A percentile compares a stretch with the other conserved stretches of the same genome.
Conservation (phyloP, 2,797 vertebrate species). For the Myoxocephalus aenaeus region DNA sequence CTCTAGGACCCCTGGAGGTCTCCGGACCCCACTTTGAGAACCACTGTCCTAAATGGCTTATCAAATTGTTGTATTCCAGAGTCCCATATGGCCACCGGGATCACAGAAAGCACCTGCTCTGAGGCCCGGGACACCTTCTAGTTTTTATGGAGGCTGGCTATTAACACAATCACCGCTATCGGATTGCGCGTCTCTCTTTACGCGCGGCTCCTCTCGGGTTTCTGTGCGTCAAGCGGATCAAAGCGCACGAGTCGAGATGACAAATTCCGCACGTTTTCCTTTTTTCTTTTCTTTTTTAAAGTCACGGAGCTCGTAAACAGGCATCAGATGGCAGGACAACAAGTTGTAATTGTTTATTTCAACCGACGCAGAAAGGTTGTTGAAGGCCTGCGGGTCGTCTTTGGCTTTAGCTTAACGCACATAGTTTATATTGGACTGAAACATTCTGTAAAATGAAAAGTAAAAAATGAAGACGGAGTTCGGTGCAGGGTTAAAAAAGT, state of each 20-base stretch:
- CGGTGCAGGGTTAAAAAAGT: background rate
- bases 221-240: constrained; percentile 77
- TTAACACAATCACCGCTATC: constrained; percentile 82
- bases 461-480: background rate
- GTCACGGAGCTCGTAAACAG: constrained; percentile 56
- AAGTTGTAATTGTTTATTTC: constrained; percentile 43
- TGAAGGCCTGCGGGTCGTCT: background rate
- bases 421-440: background rate
- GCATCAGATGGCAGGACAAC: constrained; percentile 45
- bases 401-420: background rate
- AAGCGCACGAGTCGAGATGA: constrained; percentile 73
- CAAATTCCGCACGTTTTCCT: constrained; percentile 72
- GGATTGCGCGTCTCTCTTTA: constrained; percentile 78
- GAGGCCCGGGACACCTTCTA: constrained; percentile 75
- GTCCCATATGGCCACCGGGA: constrained; percentile 74
- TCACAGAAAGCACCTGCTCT: constrained; percentile 81
- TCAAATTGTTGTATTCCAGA: constrained; percentile 68
- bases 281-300: constrained; percentile 23
- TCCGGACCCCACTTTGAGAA: constrained; percentile 54
- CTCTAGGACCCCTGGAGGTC: constrained; percentile 47
- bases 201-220: constrained; percentile 69
- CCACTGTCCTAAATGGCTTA: constrained; percentile 73
- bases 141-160: constrained; percentile 78
- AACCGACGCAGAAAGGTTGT: constrained; percentile 4
- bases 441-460: background rate